Conservation (phyloP, 1,140 invertebrate species). For the Theocolax elegans region DNA sequence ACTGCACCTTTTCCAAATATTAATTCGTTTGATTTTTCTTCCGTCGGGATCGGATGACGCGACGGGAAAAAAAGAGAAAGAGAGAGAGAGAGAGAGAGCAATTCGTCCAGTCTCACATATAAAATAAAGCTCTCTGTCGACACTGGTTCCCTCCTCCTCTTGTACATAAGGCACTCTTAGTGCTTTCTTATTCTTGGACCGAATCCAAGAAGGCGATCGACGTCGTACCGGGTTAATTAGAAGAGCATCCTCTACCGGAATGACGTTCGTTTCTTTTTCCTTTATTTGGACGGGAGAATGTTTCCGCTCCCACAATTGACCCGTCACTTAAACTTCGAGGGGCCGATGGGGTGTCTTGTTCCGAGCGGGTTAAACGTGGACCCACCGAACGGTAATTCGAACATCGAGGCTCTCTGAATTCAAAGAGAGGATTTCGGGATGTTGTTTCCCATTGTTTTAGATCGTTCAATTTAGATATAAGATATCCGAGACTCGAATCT, state of each 20-base stretch:
- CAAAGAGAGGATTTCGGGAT: no score
- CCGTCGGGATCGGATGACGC: neutral
- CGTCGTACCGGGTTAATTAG: constrained; percentile 27
- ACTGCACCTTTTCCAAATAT: no score
- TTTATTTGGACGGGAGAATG: neutral
- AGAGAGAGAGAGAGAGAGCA: neutral
- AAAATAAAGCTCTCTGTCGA: no score
- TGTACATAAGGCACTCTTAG: no score
- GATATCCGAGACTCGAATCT: no score
- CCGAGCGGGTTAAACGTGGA: neutral
- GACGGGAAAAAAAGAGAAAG: neutral
- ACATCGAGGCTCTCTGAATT: no score
- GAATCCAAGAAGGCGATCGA: constrained; percentile 21
- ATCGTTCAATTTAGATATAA: no score
- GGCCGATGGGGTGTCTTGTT: no score
- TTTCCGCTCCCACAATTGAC: neutral
- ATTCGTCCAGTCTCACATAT: no score
- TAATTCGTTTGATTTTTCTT: no score
- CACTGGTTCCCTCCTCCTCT: neutral
- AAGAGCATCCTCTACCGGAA: neutral
- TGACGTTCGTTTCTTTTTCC: neutral
- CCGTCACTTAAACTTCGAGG: neutral
- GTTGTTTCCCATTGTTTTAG: no score
- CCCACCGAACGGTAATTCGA: no score
- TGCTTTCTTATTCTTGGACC: constrained; percentile 26